phyloP scores from a whole-genome alignment of 2,888 invertebrate genomes.

The Scaptodrosophila latifasciaeformis region DNA sequence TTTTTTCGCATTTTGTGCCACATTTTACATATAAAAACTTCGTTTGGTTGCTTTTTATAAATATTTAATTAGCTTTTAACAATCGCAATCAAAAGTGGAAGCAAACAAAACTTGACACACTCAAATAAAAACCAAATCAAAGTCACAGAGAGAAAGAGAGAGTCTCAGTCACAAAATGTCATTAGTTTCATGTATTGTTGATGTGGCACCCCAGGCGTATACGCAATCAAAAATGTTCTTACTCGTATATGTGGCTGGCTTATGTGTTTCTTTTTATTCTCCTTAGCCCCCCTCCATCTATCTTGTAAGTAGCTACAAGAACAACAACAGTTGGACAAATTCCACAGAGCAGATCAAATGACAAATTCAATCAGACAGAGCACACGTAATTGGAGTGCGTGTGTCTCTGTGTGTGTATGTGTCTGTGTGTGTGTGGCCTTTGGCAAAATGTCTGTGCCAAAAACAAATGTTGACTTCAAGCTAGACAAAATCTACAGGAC shows the following conservation, averaged over 20 bases:
- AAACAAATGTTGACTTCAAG: conserved; percentile 39
- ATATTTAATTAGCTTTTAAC: conserved; percentile 48
- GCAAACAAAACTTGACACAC: neutral
- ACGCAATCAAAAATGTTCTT: conserved; percentile 56
- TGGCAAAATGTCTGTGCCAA: conserved; percentile 21
- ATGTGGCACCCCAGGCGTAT: conserved; percentile 37
- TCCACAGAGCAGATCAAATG: conserved; percentile 19
- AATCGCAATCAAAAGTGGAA: conserved; percentile 24
- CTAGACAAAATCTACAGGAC: conserved; percentile 27
- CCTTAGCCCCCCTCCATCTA: too few species aligned
- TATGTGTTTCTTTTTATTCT: too few species aligned
- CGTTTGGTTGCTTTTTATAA: conserved; percentile 41
- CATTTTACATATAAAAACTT: too few species aligned
- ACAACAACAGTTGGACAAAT: too few species aligned
- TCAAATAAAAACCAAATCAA: too few species aligned
- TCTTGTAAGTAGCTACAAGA: too few species aligned
- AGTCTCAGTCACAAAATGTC: conserved; percentile 20
- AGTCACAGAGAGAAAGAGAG: too few species aligned
- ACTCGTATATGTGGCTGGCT: neutral
- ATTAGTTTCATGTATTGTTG: conserved; percentile 19
- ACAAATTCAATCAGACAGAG: conserved; percentile 66
- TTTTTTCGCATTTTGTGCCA: too few species aligned
- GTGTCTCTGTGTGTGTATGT: conserved; percentile 22
- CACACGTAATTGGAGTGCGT: conserved; percentile 58
- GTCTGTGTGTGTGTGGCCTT: conserved; percentile 10